Base-by-base conservation (phyloP, 2,113 vertebrate genomes). In the Formicarius rufipectus region DNA sequence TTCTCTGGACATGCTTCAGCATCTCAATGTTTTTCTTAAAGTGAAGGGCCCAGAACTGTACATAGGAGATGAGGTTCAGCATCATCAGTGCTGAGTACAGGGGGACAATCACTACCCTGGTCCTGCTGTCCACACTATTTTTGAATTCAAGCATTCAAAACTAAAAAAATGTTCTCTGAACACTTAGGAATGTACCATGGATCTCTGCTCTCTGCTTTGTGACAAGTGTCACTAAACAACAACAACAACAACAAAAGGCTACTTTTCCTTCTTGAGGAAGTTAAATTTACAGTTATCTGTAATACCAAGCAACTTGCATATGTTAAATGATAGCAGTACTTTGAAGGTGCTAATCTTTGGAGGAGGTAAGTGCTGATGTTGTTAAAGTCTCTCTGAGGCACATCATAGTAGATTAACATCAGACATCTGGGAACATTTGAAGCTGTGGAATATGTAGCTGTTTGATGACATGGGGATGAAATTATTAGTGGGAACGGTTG, bases 21-120 rank as follows among this genome's bases (percentile, higher is more conserved):
- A n/a, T n/a, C n/a, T n/a, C n/a, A n/a, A n/a, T n/a, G 19, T 37
- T 40, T 23, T 72, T 49, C 42, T 56, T 37, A 5, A 7, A 33
- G 2, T 52, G 27, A 66, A 27, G 17, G 9, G 23, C 33, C 9
- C 14, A 33, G 50, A 59, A 58, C 6, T 28, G 37, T 37, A 27
- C 4, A 13, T 18, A 44, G 22, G 7, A 44, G 19, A 33, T 2
- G 2, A n/a, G 7, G 6, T 17, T 12, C 7, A n/a, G 4, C 28
- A 37, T 59, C 15, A 52, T 2, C 33, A 39, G 27, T 20, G 44
- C 19, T 0, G 1, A n/a, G 5, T 24, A 37, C 23, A 45, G 52
- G 8, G 28, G 19, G 13, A 9, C 14, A 59, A 14, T 44, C 33
- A 4, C 15, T 28, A 12, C 6, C 10, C 19, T 59, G 19, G 8